Evolutionary conservation across 2,113 vertebrate genomes (phyloP).

Genomic region (Melanerpes aurifrons): DNA sequence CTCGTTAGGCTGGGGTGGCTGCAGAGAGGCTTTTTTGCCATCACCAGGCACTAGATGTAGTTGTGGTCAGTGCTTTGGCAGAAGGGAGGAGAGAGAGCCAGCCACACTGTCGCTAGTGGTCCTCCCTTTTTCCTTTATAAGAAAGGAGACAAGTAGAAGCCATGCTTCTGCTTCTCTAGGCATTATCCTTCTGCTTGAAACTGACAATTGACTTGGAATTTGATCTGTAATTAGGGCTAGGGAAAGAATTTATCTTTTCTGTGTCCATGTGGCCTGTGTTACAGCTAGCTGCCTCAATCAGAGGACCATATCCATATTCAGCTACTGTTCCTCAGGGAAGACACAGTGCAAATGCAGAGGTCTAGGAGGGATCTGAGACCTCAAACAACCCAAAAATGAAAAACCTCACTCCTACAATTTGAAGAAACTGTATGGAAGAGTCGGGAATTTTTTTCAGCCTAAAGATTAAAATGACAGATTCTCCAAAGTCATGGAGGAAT

Average conservation of each 20-base stretch:
- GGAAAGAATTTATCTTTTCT: background rate
- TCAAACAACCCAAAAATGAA: background rate
- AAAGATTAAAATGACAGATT: background rate
- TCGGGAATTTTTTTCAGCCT: background rate
- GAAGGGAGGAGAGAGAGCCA: background rate
- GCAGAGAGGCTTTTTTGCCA: background rate
- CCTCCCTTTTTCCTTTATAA: background rate
- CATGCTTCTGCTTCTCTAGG: background rate
- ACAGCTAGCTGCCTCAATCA: background rate
- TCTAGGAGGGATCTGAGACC: background rate
- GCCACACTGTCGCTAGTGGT: background rate
- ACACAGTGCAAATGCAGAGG: background rate
- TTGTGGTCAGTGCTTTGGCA: background rate
- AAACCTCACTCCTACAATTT: background rate
- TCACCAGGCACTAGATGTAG: rapidly evolving
- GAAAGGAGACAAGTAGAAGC: background rate
- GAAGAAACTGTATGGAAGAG: background rate
- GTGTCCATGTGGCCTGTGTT: background rate
- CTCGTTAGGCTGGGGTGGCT: background rate
- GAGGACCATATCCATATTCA: background rate
- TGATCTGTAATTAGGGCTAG: background rate
- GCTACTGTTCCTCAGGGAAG: background rate
- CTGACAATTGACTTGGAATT: background rate
- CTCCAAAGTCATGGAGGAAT: background rate
- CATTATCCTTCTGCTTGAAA: background rate